Evolutionary conservation across 2,888 invertebrate species (phyloP).

Genomic region (Balanococcus diminutus): DNA sequence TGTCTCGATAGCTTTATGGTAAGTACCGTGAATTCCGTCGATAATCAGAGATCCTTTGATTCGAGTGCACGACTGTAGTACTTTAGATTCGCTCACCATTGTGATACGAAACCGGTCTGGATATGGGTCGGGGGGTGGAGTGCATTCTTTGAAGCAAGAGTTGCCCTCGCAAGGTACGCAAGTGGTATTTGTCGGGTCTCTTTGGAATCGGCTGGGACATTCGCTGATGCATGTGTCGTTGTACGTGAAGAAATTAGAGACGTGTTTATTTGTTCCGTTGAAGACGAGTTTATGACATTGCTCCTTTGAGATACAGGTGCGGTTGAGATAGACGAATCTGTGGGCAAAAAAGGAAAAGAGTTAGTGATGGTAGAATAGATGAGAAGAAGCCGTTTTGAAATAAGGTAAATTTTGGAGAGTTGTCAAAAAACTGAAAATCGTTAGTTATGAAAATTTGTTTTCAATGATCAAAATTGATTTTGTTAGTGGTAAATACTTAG

Average conservation of each 20-base stretch:
- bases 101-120: constrained; percentile 63
- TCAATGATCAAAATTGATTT: too few relatives aligned
- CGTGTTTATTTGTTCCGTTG: too few relatives aligned
- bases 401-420: too few relatives aligned
- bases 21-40: constrained; percentile 65
- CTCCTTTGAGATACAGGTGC: constrained; percentile 73
- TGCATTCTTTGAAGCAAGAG: not conserved
- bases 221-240: constrained; percentile 60
- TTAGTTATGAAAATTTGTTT: too few relatives aligned
- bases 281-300: constrained; percentile 73
- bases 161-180: not conserved
- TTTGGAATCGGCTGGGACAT: constrained; percentile 65
- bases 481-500: too few relatives aligned
- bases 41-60: constrained; percentile 79
- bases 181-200: not conserved
- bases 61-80: constrained; percentile 75
- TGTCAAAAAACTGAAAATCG: too few relatives aligned
- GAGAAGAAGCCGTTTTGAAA: too few relatives aligned
- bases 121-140: constrained; percentile 61
- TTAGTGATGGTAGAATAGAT: too few relatives aligned
- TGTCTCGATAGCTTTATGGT: constrained; percentile 62
- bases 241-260: constrained; percentile 66
- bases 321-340: constrained; percentile 66
- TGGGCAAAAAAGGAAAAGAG: constrained; percentile 57
- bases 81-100: constrained; percentile 65